Conservation (phyloP, 1,140 invertebrate species). For the Bombyx mori region DNA sequence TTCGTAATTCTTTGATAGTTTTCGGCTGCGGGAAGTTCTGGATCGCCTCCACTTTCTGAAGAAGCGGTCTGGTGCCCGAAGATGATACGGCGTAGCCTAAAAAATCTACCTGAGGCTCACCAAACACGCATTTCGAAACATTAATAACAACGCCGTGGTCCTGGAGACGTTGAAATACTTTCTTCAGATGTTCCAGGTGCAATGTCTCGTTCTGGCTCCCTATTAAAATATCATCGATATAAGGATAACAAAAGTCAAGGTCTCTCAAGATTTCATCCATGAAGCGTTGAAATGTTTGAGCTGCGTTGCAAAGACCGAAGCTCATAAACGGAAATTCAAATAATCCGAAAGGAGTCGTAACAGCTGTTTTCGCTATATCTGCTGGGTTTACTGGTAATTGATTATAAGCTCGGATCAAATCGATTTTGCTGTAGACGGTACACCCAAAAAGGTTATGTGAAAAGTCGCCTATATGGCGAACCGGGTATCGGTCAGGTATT, state of each 20-base stretch:
- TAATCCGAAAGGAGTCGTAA: neutral
- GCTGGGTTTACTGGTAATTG: conserved; percentile 1
- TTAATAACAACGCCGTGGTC: conserved; percentile 8
- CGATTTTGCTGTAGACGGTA: conserved; percentile 1
- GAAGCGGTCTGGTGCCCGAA: conserved; percentile 2
- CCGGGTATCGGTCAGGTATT: conserved; percentile 4
- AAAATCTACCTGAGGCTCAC: conserved; percentile 3
- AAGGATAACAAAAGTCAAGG: neutral
- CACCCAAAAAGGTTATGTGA: neutral
- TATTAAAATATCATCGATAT: neutral
- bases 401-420: conserved; percentile 5
- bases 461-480: conserved; percentile 6
- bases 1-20: conserved; percentile 5
- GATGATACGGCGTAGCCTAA: conserved; percentile 2
- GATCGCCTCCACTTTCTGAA: neutral
- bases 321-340: no score
- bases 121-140: conserved; percentile 7
- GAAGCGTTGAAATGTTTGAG: no score
- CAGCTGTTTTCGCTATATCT: conserved; percentile 5
- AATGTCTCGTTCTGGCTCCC: neutral
- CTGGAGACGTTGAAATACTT: neutral
- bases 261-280: neutral
- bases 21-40: conserved; percentile 6
- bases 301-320: no score
- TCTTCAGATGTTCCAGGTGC: neutral